Conservation (phyloP, 1,140 invertebrate species). For the Diuraphis noxia region DNA sequence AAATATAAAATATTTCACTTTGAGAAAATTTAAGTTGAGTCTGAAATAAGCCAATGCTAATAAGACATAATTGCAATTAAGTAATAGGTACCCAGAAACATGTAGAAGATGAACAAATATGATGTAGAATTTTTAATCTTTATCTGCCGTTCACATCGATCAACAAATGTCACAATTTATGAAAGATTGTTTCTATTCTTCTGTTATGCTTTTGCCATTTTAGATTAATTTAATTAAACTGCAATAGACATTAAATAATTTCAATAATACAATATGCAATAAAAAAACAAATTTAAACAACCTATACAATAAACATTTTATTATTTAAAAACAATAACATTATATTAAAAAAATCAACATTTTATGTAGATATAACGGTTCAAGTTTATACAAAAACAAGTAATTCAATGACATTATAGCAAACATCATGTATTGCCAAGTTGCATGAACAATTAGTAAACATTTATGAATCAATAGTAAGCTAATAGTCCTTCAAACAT, state of each 20-base stretch:
- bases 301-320: background rate
- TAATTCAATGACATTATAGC: background rate
- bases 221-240: background rate
- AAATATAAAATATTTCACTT: background rate
- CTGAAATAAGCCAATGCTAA: background rate
- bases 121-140: no score
- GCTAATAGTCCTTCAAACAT: no score
- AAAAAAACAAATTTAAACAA: no score
- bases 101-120: background rate
- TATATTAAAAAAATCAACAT: background rate
- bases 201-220: background rate
- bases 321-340: conserved; percentile 17
- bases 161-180: background rate
- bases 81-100: background rate
- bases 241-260: background rate
- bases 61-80: background rate
- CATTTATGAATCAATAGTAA: no score
- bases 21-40: background rate
- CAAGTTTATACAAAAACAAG: background rate
- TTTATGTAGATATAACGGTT: background rate
- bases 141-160: background rate
- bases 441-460: no score
- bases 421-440: background rate
- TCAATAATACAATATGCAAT: no score
- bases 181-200: background rate